These are phyloP conservation scores for Oreochromis grahami DNA, from an alignment of 2,797 vertebrate species.

Conservation along the genomic window DNA sequence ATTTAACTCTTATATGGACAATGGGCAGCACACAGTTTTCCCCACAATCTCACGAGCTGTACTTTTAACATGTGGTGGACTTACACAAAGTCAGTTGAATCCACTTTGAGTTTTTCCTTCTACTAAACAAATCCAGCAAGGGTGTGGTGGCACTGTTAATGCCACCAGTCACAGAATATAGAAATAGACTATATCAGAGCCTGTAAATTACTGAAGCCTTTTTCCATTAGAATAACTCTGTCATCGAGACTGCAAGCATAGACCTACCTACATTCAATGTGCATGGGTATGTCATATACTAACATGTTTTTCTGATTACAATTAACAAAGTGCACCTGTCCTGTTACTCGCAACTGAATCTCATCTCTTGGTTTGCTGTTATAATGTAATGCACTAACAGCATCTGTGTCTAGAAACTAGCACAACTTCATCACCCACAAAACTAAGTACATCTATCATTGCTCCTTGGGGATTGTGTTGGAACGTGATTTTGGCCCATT, in stretches of 20 bases:
- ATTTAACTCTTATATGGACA: not conserved
- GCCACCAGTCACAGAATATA: not conserved
- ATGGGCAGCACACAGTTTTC: not conserved
- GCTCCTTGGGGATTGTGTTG: not conserved
- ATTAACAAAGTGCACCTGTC: not conserved
- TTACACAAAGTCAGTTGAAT: not conserved
- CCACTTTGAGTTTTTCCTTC: not conserved
- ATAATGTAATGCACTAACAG: not conserved
- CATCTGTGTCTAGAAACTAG: not conserved
- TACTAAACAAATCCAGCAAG: not conserved
- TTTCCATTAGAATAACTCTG: not conserved
- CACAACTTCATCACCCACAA: not conserved
- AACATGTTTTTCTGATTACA: too few species aligned
- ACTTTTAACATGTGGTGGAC: not conserved
- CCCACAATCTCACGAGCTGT: not conserved
- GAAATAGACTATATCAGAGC: not conserved
- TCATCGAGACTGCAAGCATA: not conserved
- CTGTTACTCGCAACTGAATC: not conserved
- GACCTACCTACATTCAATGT: too few species aligned
- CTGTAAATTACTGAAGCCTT: not conserved
- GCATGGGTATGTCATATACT: too few species aligned
- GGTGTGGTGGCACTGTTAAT: not conserved
- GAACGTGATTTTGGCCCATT: fast-evolving
- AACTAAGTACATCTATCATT: not conserved
- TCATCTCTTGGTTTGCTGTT: not conserved